Percentiles rank a stretch among this genome's conserved stretches.
These are phyloP conservation scores for Gymnocypris eckloni DNA, from an alignment of 2,797 vertebrate species.

Conservation along the genomic window DNA sequence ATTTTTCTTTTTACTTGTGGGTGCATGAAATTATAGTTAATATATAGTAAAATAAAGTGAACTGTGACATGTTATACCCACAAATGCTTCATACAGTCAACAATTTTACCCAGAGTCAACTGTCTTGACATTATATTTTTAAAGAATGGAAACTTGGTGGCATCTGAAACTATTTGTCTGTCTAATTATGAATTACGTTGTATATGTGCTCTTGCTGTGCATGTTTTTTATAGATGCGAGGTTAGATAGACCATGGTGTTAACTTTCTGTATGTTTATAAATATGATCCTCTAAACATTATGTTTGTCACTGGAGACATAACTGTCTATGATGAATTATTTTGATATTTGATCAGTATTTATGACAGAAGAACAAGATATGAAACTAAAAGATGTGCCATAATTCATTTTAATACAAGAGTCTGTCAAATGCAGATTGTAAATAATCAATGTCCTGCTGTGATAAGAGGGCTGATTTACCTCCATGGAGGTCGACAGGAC, in stretches of 20 bases:
- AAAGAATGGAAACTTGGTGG: not conserved
- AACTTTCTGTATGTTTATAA: not conserved
- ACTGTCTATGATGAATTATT: not conserved
- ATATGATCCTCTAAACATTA: not conserved
- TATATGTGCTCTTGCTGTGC: not conserved
- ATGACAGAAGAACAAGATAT: not conserved
- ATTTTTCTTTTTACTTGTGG: too few relatives aligned
- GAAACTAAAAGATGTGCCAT: not conserved
- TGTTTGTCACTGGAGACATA: not conserved
- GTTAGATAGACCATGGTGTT: not conserved
- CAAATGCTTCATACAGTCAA: too few relatives aligned
- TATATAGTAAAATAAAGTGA: too few relatives aligned
- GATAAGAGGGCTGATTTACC: not conserved
- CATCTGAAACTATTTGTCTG: slow-evolving; percentile 11
- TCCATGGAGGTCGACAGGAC: not conserved
- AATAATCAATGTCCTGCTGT: slow-evolving; percentile 4
- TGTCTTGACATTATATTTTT: not conserved
- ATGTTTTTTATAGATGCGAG: slow-evolving; percentile 1
- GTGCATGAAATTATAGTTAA: too few relatives aligned
- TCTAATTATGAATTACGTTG: not conserved
- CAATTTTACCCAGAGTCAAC: not conserved
- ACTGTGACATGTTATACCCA: too few relatives aligned
- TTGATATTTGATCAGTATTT: not conserved
- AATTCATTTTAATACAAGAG: not conserved
- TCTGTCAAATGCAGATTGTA: not conserved